phyloP scores from a whole-genome alignment of 2,888 invertebrate species.

The Congeria kusceri region DNA sequence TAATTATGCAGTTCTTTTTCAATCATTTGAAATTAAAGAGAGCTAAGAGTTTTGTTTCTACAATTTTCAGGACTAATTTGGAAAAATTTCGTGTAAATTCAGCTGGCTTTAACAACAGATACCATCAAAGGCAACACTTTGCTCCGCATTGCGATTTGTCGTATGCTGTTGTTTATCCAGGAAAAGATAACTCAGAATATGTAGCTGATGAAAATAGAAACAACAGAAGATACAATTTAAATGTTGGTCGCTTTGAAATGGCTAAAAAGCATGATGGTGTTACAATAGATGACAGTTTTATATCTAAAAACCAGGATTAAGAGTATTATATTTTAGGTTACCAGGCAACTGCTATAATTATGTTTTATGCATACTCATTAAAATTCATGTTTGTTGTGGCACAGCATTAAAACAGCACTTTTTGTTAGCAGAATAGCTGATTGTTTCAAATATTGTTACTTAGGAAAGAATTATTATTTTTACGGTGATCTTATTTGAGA shows the following conservation, averaged over 20 bases:
- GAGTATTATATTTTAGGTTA: not conserved
- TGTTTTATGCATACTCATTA: no score
- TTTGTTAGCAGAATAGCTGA: no score
- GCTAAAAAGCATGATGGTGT: conserved; percentile 24
- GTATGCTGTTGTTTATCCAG: conserved; percentile 78
- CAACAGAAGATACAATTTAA: conserved; percentile 73
- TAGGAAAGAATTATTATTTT: no score
- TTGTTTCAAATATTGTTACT: no score
- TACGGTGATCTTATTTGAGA: no score
- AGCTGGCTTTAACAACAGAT: conserved; percentile 81
- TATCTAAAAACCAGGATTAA: not conserved
- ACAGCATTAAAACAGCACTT: no score
- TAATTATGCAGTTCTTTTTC: no score
- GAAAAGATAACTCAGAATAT: conserved; percentile 79
- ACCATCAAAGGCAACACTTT: conserved; percentile 68
- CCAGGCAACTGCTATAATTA: no score
- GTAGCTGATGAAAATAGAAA: conserved; percentile 71
- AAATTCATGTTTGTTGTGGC: no score
- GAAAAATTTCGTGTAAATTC: conserved; percentile 78
- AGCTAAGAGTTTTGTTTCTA: conserved; percentile 42
- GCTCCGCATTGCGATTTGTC: conserved; percentile 78
- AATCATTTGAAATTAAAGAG: not conserved
- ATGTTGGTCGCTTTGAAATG: conserved; percentile 74
- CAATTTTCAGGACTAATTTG: conserved; percentile 69
- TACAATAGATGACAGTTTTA: not conserved